phyloP scores from a whole-genome alignment of 2,113 vertebrate genomes.

The Ovis canadensis region DNA sequence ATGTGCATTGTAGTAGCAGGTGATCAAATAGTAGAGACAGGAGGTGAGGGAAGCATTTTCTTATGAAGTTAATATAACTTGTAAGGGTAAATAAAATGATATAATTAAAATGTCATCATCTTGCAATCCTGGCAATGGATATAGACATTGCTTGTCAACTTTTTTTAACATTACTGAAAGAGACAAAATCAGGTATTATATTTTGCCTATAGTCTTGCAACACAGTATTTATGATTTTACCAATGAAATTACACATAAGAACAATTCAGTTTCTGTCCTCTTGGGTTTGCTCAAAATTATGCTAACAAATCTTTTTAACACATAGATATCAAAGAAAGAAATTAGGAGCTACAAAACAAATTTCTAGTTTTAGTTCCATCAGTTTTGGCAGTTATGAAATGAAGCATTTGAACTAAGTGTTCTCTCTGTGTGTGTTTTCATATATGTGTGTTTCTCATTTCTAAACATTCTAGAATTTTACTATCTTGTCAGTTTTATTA shows the following conservation, averaged over 20 bases:
- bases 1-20: not conserved
- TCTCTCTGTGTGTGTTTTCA: not conserved
- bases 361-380: not conserved
- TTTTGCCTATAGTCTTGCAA: not conserved
- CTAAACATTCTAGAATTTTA: not conserved
- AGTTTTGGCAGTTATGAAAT: not conserved
- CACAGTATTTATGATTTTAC: not conserved
- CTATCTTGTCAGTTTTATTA: not conserved
- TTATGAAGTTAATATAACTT: not conserved
- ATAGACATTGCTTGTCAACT: not conserved
- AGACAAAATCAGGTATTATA: not conserved
- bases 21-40: not conserved
- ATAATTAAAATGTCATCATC: not conserved
- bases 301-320: not conserved
- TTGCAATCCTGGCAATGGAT: not conserved
- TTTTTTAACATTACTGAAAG: not conserved
- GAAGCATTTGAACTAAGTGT: not conserved
- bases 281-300: not conserved
- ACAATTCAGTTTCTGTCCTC: not conserved
- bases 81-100: not conserved
- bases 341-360: not conserved
- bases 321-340: not conserved
- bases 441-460: not conserved
- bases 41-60: not conserved
- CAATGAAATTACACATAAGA: not conserved